Evolutionary conservation across 2,113 vertebrate genomes (phyloP).

Genomic region (Amia ocellicauda): DNA sequence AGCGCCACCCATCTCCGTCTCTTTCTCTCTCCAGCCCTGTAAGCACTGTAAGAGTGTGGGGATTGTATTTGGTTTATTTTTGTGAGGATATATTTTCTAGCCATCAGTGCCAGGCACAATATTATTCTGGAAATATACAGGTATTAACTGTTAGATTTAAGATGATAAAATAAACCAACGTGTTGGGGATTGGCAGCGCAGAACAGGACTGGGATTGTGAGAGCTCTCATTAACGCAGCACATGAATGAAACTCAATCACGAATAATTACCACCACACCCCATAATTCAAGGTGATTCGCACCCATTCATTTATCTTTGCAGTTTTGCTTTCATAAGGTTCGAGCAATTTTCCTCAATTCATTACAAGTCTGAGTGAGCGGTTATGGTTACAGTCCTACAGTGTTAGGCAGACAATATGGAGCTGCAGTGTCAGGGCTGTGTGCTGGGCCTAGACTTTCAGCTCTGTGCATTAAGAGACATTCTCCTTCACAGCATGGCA

Average conservation of each 20-base stretch:
- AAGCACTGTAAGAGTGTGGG: constrained; percentile 41
- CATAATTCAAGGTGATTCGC: constrained; percentile 22
- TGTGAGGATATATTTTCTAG: constrained; percentile 49
- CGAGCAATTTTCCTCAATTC: too few species aligned
- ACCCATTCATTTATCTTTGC: constrained; percentile 18
- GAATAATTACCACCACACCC: constrained; percentile 48
- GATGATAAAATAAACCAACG: constrained; percentile 57
- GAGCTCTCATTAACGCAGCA: constrained; percentile 47
- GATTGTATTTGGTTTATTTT: constrained; percentile 53
- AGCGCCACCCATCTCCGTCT: background rate
- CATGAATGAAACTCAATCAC: constrained; percentile 44
- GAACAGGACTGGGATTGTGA: constrained; percentile 54
- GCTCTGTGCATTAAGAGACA: too few species aligned
- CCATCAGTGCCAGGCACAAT: constrained; percentile 58
- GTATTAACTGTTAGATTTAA: constrained; percentile 63
- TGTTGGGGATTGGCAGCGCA: constrained; percentile 25
- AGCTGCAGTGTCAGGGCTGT: too few species aligned
- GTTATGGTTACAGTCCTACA: too few species aligned
- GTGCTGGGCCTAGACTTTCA: too few species aligned
- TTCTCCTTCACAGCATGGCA: too few species aligned
- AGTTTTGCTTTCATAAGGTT: too few species aligned
- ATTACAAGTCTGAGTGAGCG: too few species aligned
- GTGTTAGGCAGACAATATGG: too few species aligned
- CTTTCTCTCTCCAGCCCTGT: constrained; percentile 20
- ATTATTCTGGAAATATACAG: constrained; percentile 63